Base-by-base conservation (phyloP, 64 coral and sea anemone species). In the Astreopora myriophthalma region DNA sequence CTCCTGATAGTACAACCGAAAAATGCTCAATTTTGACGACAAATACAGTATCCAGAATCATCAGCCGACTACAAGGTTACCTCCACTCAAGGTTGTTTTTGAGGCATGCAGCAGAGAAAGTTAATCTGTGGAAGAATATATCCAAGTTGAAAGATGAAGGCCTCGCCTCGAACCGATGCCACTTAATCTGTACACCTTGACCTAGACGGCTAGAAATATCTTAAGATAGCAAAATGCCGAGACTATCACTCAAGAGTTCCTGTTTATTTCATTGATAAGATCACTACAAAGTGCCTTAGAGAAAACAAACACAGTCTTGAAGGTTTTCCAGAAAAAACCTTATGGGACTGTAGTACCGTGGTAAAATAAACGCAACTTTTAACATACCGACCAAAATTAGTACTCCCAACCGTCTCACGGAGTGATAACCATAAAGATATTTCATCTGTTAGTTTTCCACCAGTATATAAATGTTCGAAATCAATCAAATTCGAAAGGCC, bases 261-360 rank as follows among this genome's bases (percentile, higher is more conserved):
- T 79, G 42, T 52, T 79, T 79, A 55, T 24, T 76, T 79, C 46
- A 30, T 16, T 51, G 75, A 79, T 79, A 79, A 79, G 26, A 79
- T 79, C 75, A 42, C 9, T 17, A 6, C 3, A 28, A 52, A 19
- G 23, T 76, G 39, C 22, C 73, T 38, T 0, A 27, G 25, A 79
- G 46, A 55, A 51, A 79, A 79, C 75, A 79, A 79, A 1, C 44
- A 27, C 46, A 14, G 44, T 52, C 42, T 25, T 31, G 8, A 32
- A 79, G 44, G 25, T 79, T 51, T 79, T 51, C 11, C 27, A 51
- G 19, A 42, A 46, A 28, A 44, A 76, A n/a, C 6, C 39, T 14
- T 27, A 42, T 20, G 27, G 23, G 39, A 40, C 36, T 74, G 14
- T 40, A 5, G 35, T 1, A 6, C 35, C 1, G 19, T 37, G 13